Conservation (phyloP, 2,888 invertebrate genomes). For the Crioceris asparagi region DNA sequence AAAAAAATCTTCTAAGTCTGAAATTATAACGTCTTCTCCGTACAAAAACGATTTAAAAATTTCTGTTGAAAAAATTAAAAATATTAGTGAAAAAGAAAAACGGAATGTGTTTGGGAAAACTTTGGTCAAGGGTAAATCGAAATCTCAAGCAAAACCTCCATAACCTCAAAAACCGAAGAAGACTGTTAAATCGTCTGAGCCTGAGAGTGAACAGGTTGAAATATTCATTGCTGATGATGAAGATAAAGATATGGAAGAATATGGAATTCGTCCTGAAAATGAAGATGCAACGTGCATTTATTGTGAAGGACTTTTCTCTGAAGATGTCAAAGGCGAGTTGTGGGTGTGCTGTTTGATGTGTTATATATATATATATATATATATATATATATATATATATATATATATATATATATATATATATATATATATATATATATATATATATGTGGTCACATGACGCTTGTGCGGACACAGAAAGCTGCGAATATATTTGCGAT, state of each 20-base stretch:
- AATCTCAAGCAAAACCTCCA: slow-evolving; percentile 1
- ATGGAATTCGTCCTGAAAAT: slow-evolving; percentile 6
- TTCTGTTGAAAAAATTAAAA: slow-evolving; percentile 4
- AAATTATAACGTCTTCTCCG: slow-evolving; percentile 5
- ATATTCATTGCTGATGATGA: slow-evolving; percentile 5
- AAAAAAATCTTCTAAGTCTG: slow-evolving; percentile 4
- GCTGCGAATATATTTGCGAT: slow-evolving; percentile 6
- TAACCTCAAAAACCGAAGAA: slow-evolving; percentile 5
- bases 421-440: no score
- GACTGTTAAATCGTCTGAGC: slow-evolving; percentile 5
- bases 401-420: no score
- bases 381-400: no score
- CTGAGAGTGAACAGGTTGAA: slow-evolving; percentile 5
- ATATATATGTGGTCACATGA: no score
- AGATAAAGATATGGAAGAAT: slow-evolving; percentile 6
- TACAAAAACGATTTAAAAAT: slow-evolving; percentile 4
- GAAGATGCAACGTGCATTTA: slow-evolving; percentile 6
- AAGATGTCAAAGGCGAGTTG: slow-evolving; percentile 5
- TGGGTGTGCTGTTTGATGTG: slow-evolving; percentile 1
- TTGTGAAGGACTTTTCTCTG: slow-evolving; percentile 4
- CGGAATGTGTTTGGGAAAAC: slow-evolving; percentile 5
- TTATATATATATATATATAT: no score
- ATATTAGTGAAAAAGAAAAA: slow-evolving; percentile 4
- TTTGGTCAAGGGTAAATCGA: slow-evolving; percentile 3
- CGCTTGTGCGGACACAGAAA: slow-evolving; percentile 3